These are phyloP conservation scores for Brachionus rubens DNA, from an alignment of 1,140 invertebrate species.

Conservation along the genomic window DNA sequence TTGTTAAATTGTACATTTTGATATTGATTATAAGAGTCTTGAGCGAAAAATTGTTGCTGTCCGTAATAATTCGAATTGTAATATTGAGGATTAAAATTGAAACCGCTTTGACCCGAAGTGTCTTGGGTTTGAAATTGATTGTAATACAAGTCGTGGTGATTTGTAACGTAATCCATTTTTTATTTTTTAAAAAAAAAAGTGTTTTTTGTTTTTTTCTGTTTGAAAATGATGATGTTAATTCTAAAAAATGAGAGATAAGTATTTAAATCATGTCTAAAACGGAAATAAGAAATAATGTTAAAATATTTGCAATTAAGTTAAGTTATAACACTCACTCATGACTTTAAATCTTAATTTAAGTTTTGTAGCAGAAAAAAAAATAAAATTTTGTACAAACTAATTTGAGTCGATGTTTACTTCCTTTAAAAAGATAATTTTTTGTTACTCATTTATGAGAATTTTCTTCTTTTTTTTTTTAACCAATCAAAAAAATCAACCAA, in stretches of 20 bases:
- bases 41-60: background rate
- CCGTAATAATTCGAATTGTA: background rate
- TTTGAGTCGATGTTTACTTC: slow-evolving; percentile 27
- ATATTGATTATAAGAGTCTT: background rate
- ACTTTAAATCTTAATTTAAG: slow-evolving; percentile 5
- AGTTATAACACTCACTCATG: too few species aligned
- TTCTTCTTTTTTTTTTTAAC: background rate
- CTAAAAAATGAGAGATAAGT: background rate
- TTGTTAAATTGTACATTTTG: too few species aligned
- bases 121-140: slow-evolving; percentile 3
- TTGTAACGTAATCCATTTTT: slow-evolving; percentile 15
- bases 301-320: slow-evolving; percentile 11
- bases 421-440: background rate
- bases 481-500: slow-evolving; percentile 6
- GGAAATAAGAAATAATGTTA: background rate
- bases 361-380: background rate
- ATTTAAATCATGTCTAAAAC: background rate
- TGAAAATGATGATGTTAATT: slow-evolving; percentile 2
- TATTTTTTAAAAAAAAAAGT: too few species aligned
- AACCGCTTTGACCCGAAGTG: background rate
- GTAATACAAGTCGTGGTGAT: slow-evolving; percentile 40
- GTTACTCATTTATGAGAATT: too few species aligned
- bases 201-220: background rate
- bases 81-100: slow-evolving; percentile 8
- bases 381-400: slow-evolving; percentile 27